Conservation (phyloP, 1,140 invertebrate genomes). For the Panonychus citri region DNA sequence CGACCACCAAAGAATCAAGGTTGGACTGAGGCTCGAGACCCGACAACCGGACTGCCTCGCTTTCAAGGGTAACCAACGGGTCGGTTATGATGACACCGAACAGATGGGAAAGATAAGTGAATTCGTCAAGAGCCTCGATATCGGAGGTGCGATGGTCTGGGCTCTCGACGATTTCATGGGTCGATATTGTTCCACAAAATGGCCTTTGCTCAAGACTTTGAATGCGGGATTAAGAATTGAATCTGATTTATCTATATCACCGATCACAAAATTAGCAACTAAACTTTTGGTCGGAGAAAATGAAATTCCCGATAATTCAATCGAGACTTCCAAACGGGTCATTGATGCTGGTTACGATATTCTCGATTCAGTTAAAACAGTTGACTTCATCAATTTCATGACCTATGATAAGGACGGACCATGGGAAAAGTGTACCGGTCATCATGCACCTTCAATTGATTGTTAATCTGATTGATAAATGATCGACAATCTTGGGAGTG, state of each 20-base stretch:
- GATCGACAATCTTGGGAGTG: too few species aligned
- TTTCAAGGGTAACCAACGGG: constrained; percentile 50
- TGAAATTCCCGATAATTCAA: too few species aligned
- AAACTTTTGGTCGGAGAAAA: too few species aligned
- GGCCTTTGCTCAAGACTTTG: constrained; percentile 12
- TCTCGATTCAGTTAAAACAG: constrained; percentile 33
- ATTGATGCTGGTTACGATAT: constrained; percentile 49
- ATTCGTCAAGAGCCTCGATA: constrained; percentile 16
- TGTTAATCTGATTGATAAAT: too few species aligned
- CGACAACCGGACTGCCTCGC: constrained; percentile 37
- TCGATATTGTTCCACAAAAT: constrained; percentile 12
- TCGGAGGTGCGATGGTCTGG: constrained; percentile 28
- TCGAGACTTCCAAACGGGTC: constrained; percentile 23
- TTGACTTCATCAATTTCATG: constrained; percentile 67
- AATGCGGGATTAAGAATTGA: constrained; percentile 1
- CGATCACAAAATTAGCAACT: too few species aligned
- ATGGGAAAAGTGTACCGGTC: constrained; percentile 40
- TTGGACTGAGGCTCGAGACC: constrained; percentile 36
- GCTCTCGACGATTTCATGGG: constrained; percentile 21
- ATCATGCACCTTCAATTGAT: constrained; percentile 25
- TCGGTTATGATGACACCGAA: constrained; percentile 50
- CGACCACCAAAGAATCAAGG: constrained; percentile 34
- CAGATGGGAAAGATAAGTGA: constrained; percentile 35
- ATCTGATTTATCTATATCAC: too few species aligned
- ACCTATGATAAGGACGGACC: constrained; percentile 67